Evolutionary conservation across 2,888 invertebrate genomes (phyloP).

Genomic region (Clistopyga incitator): DNA sequence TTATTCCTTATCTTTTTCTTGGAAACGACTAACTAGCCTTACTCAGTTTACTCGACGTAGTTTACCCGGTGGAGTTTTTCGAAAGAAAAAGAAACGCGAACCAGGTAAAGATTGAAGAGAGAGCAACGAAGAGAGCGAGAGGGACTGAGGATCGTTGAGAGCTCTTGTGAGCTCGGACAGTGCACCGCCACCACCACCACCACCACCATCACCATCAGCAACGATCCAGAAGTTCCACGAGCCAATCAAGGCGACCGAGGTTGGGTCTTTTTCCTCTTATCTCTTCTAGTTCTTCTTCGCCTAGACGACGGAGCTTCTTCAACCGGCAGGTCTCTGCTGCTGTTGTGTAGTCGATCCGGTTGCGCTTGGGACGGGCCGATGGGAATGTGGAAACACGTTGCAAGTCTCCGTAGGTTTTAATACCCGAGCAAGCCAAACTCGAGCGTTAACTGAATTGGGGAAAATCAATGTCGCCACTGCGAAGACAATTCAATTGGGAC

Average conservation of each 20-base stretch:
- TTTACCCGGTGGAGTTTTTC: constrained; percentile 44
- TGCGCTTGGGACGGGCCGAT: constrained; percentile 7
- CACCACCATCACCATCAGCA: too few species aligned
- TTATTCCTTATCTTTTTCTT: constrained; percentile 26
- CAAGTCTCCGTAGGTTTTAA: background rate
- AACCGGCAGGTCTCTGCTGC: background rate
- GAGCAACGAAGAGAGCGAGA: constrained; percentile 18
- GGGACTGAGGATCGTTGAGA: constrained; percentile 1
- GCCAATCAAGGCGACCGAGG: constrained; percentile 8
- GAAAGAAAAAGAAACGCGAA: constrained; percentile 31
- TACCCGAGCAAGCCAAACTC: background rate
- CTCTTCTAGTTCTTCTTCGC: background rate
- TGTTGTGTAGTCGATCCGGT: background rate
- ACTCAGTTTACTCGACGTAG: constrained; percentile 51
- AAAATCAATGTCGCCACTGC: constrained; percentile 11
- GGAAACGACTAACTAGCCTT: constrained; percentile 52
- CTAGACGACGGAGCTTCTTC: background rate
- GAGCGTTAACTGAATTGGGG: background rate
- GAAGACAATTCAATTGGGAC: background rate
- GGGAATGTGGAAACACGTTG: background rate
- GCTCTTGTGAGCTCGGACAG: constrained; percentile 25
- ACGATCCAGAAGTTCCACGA: constrained; percentile 8
- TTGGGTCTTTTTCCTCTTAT: background rate
- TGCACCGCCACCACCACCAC: background rate
- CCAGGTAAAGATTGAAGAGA: constrained; percentile 10